Evolutionary conservation across 2,888 invertebrate species (phyloP), one percentile per base, ranked within the genome.

Genomic region (Hemistola chrysoprasaria): DNA sequence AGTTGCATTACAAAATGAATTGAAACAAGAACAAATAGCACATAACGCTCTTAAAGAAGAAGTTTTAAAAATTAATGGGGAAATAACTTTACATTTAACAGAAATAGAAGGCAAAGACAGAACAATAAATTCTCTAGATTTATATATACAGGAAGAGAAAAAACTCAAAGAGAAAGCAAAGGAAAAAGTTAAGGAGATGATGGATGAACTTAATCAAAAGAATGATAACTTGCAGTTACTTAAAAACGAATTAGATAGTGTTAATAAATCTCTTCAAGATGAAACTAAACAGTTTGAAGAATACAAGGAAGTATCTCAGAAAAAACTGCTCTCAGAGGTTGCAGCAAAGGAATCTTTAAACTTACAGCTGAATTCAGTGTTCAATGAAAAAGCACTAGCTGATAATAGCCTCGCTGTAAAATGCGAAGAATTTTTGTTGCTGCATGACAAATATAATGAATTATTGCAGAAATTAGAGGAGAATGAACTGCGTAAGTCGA

Each of bases 1-100:
- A 53, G 47, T 72, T 6, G 50, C 48, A 11, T 47, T 76, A 25
- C 72, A 78, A 53, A 58, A 64, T 25, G 70, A 77, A 53, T 34
- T 76, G 0, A 49, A 54, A 3, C 51, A 65, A 42, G 40, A 70
- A 20, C 56, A 64, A 6, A 47, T 50, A 27, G 45, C 53, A n/a
- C 67, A 64, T 48, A 43, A 40, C 6, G 24, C 40, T 20, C 39
- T 70, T 20, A 26, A 56, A 8, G 64, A 69, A 16, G 59, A 67
- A 29, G 23, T 65, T 2, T 52, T 56, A 16, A 58, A 57, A 34
- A 27, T 66, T 6, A 60, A 58, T 27, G 36, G 37, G 0, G 62
- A 65, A 41, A 25, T 62, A 22, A 36, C 49, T 6, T 58, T 56
- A 35, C 35, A 56, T 1, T 59, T 53, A 39, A 41, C 40, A 10